Conservation (phyloP, 1,140 invertebrate genomes). For the Paralvinella palmiformis region DNA sequence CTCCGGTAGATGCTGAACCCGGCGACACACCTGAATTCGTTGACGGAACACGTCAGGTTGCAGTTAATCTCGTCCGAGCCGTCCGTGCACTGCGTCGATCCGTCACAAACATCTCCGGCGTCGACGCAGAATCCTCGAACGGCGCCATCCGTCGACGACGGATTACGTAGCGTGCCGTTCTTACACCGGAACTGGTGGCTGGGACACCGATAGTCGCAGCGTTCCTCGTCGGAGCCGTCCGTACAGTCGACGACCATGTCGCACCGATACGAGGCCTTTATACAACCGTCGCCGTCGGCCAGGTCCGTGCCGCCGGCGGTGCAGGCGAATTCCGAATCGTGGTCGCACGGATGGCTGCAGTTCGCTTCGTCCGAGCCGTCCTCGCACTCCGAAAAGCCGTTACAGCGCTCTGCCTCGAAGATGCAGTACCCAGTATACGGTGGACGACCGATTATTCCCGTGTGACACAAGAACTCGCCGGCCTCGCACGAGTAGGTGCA, state of each 20-base stretch:
- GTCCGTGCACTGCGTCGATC: neutral
- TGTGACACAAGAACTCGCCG: slow-evolving; percentile 7
- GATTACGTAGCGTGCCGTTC: neutral
- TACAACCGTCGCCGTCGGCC: neutral
- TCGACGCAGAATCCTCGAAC: slow-evolving; percentile 5
- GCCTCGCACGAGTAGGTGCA: slow-evolving; percentile 5
- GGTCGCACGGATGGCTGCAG: neutral
- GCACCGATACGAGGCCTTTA: neutral
- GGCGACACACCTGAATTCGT: slow-evolving; percentile 10
- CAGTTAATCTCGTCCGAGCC: slow-evolving; percentile 1
- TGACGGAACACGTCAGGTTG: slow-evolving; percentile 37
- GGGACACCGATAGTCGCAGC: neutral
- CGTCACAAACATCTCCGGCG: neutral
- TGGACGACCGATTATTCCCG: neutral
- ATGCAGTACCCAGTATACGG: slow-evolving; percentile 7
- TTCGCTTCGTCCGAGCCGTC: neutral
- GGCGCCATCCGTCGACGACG: neutral
- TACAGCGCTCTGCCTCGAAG: neutral
- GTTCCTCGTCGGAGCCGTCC: slow-evolving; percentile 17
- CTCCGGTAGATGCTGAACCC: neutral
- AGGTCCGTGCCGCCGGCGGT: neutral
- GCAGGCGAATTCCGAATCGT: neutral
- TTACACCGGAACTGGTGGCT: neutral
- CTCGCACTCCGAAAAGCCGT: neutral
- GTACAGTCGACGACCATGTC: slow-evolving; percentile 3